phyloP scores from a whole-genome alignment of 92 coral and sea anemone genomes.

The Porites rus region DNA sequence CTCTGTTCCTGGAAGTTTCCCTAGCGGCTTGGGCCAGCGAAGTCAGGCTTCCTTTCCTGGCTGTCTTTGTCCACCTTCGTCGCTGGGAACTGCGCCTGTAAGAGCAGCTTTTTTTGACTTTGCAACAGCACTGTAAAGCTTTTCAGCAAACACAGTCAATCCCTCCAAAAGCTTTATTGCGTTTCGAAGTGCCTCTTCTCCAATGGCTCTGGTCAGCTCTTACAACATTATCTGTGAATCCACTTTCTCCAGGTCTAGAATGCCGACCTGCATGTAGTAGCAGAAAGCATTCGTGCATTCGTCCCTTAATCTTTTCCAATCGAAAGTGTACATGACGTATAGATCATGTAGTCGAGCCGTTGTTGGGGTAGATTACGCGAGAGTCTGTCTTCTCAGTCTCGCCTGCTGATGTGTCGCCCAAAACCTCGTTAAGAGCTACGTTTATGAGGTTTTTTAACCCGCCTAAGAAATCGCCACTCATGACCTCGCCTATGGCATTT shows the following conservation, averaged over 20 bases:
- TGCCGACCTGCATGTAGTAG: constrained; percentile 39
- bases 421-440: not conserved
- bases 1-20: too few relatives aligned
- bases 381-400: constrained; percentile 15
- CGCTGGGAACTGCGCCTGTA: not conserved
- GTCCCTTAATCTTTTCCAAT: constrained; percentile 16
- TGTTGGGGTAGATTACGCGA: constrained; percentile 33
- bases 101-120: not conserved
- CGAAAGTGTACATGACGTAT: constrained; percentile 20
- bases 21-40: too few relatives aligned
- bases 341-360: constrained; percentile 48
- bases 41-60: too few relatives aligned
- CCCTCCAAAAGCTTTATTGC: constrained; percentile 14
- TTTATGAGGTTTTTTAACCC: constrained; percentile 20
- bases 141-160: constrained; percentile 39
- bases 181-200: constrained; percentile 1
- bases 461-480: constrained; percentile 24
- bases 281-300: constrained; percentile 41
- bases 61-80: too few relatives aligned
- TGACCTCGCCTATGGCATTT: not conserved
- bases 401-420: constrained; percentile 35
- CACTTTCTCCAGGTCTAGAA: constrained; percentile 33
- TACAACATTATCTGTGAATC: constrained; percentile 47
- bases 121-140: constrained; percentile 6
- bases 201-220: constrained; percentile 45